Percentiles rank a stretch among this genome's conserved stretches.
Conservation (phyloP, 2,797 vertebrate species). For the Pseudochromis fuscus region DNA sequence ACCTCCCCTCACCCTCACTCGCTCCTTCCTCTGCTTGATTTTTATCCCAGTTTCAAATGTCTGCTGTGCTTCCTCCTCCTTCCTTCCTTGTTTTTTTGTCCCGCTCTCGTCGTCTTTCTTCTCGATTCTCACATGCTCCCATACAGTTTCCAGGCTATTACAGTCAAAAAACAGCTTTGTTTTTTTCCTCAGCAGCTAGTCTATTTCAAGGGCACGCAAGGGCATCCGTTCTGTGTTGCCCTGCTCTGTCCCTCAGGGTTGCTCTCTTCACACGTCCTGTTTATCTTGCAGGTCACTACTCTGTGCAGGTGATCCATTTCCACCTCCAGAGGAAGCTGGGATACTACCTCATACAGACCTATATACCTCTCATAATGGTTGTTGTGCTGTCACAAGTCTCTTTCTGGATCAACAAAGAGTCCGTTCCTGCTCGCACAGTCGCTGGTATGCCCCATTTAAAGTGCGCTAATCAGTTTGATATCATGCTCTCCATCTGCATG, state of each 20-base stretch:
- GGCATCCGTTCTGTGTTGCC: slow-evolving; percentile 33
- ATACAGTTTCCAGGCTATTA: slow-evolving; percentile 40
- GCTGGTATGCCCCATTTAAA: slow-evolving; percentile 75
- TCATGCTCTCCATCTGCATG: neutral
- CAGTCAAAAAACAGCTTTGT: slow-evolving; percentile 24
- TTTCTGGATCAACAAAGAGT: slow-evolving; percentile 91
- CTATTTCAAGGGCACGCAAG: slow-evolving; percentile 75
- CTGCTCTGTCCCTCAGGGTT: slow-evolving; percentile 41
- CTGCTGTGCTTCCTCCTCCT: slow-evolving; percentile 38
- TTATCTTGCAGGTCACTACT: slow-evolving; percentile 87
- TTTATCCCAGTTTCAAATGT: slow-evolving; percentile 54
- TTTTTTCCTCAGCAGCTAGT: slow-evolving; percentile 49
- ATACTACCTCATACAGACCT: slow-evolving; percentile 88
- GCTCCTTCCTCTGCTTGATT: slow-evolving; percentile 48
- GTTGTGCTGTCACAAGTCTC: slow-evolving; percentile 87
- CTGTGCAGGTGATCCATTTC: slow-evolving; percentile 86
- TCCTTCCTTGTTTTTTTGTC: slow-evolving; percentile 24
- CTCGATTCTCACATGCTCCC: slow-evolving; percentile 26
- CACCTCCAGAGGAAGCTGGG: slow-evolving; percentile 87
- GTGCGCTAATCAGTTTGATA: slow-evolving; percentile 2
- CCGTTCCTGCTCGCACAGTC: slow-evolving; percentile 87
- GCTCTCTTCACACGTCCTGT: slow-evolving; percentile 68
- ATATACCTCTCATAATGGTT: slow-evolving; percentile 87
- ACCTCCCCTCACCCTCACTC: slow-evolving; percentile 48
- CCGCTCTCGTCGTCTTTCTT: slow-evolving; percentile 22